Evolutionary conservation across 2,797 vertebrate genomes (phyloP), one percentile per base, ranked within the genome.

Genomic region (Anolis apletophallus): DNA sequence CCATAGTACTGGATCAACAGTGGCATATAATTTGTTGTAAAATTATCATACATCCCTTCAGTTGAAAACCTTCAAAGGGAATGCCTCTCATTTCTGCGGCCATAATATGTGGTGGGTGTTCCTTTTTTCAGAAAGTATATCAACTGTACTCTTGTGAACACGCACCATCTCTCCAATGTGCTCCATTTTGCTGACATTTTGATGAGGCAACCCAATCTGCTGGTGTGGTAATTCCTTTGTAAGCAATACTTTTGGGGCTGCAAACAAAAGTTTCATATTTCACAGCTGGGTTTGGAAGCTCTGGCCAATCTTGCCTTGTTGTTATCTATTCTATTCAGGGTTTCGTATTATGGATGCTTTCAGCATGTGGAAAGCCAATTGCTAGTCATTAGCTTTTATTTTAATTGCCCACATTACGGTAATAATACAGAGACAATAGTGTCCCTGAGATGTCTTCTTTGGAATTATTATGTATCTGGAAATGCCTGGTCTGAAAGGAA

Each of bases 341-440:
- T 88, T 93, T 95, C 93, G 59, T 91, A 95, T 94, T 93, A 94
- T 90, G 91, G 88, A 90, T 93, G 90, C 93, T 94, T 91, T 91
- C 88, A 94, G 90, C 94, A 94, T 95, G 93, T 94, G 93, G 94
- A 93, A 94, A 94, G 91, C 92, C 94, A 94, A 94, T 93, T 95
- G 95, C 93, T 95, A 94, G 90, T 94, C 93, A 94, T 95, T 95
- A 95, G 91, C 91, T 94, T 94, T 94, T 95, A 95, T 95, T 95
- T 95, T 94, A 95, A 92, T 95, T 95, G 91, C 88, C 92, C 92
- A 94, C 93, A 94, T 94, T 95, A 92, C 93, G 90, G 91, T 92
- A 90, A 93, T 94, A 94, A 92, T 91, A 79, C 91, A 94, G 92
- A 91, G 90, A 92, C 92, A 93, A 88, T 92, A 91, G 73, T 95